phyloP scores from a whole-genome alignment of 1,140 invertebrate genomes.

The Nasonia giraulti region DNA sequence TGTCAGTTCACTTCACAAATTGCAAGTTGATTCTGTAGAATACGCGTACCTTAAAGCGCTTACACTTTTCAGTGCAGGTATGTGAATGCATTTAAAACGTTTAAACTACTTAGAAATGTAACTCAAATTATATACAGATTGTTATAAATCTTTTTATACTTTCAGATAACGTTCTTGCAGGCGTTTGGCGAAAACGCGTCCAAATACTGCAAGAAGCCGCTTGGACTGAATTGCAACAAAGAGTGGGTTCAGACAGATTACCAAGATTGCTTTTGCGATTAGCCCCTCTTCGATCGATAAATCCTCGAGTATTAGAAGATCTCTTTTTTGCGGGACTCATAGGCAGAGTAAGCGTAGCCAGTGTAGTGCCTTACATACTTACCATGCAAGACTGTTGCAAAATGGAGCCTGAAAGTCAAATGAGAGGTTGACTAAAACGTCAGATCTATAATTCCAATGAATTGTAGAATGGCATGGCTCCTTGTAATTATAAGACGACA shows the following conservation, averaged over 20 bases:
- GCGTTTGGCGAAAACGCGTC: constrained; percentile 73
- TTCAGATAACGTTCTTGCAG: constrained; percentile 70
- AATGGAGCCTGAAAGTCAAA: constrained; percentile 70
- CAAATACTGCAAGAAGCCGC: constrained; percentile 84
- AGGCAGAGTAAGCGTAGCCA: constrained; percentile 94
- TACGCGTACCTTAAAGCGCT: constrained; percentile 94
- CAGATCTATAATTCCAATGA: constrained; percentile 27
- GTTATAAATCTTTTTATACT: neutral
- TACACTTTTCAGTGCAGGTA: constrained; percentile 84
- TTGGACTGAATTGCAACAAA: constrained; percentile 81
- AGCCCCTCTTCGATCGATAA: constrained; percentile 85
- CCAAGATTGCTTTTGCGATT: constrained; percentile 84
- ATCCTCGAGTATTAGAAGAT: constrained; percentile 89
- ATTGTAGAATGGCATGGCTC: neutral
- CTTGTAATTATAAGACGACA: constrained; percentile 42
- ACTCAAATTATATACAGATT: neutral
- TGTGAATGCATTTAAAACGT: constrained; percentile 53
- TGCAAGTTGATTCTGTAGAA: constrained; percentile 88
- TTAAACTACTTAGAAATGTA: constrained; percentile 30
- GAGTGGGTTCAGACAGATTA: constrained; percentile 78
- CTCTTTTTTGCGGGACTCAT: constrained; percentile 94
- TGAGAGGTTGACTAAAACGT: constrained; percentile 53
- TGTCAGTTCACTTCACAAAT: constrained; percentile 82
- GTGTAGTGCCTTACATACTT: constrained; percentile 93
- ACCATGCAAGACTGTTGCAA: constrained; percentile 80